These are phyloP conservation scores for Brachionus asplanchnoidis DNA, from an alignment of 1,140 invertebrate genomes.

Conservation along the genomic window DNA sequence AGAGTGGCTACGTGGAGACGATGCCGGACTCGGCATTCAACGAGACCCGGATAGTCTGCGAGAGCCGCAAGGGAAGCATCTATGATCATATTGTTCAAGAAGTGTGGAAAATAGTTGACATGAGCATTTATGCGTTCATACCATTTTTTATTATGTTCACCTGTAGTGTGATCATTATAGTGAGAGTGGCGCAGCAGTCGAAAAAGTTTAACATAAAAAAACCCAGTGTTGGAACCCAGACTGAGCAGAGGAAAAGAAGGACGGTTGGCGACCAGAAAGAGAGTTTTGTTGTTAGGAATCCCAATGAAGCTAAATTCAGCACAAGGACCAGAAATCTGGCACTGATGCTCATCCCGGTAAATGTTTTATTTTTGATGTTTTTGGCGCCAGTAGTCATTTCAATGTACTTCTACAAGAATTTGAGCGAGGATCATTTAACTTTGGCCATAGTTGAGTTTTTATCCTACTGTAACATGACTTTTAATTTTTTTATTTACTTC, in stretches of 20 bases:
- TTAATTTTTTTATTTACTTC: slow-evolving; percentile 40
- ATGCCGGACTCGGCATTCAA: neutral
- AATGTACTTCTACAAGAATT: neutral
- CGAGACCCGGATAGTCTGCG: neutral
- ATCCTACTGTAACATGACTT: slow-evolving; percentile 25
- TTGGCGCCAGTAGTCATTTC: slow-evolving; percentile 35
- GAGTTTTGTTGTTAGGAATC: neutral
- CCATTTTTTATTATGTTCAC: slow-evolving; percentile 35
- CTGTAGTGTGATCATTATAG: slow-evolving; percentile 33
- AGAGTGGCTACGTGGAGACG: neutral
- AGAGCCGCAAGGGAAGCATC: neutral
- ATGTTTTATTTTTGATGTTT: slow-evolving; percentile 42
- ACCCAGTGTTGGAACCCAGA: neutral
- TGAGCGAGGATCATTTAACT: slow-evolving; percentile 24
- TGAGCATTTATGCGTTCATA: slow-evolving; percentile 39
- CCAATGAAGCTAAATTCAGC: slow-evolving; percentile 30
- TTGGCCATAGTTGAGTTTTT: slow-evolving; percentile 39
- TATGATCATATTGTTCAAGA: slow-evolving; percentile 22
- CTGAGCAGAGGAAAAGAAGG: neutral
- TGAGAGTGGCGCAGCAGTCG: slow-evolving; percentile 25
- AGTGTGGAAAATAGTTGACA: slow-evolving; percentile 31
- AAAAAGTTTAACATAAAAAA: slow-evolving; percentile 12
- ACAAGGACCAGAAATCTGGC: slow-evolving; percentile 23
- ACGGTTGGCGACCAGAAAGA: neutral
- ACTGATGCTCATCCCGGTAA: slow-evolving; percentile 33